Conservation (phyloP, 2,888 invertebrate species). For the Scaptomyza parva region DNA sequence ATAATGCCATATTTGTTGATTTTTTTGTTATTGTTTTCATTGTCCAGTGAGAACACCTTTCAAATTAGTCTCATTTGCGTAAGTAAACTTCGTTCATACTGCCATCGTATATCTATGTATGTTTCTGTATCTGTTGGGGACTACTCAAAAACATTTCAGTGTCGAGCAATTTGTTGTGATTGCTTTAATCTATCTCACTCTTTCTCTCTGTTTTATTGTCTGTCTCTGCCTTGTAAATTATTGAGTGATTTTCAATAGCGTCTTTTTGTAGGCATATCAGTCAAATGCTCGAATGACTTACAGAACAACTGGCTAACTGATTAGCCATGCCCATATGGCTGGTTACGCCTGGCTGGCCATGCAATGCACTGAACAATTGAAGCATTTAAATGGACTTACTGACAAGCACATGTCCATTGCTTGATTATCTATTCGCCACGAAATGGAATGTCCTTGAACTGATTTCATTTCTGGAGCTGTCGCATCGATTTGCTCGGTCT, state of each 20-base stretch:
- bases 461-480: conserved; percentile 12
- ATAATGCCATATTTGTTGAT: conserved; percentile 18
- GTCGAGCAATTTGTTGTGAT: conserved; percentile 37
- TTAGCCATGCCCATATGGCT: conserved; percentile 27
- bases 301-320: conserved; percentile 18
- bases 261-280: conserved; percentile 49
- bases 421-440: conserved; percentile 31
- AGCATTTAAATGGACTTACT: conserved; percentile 25
- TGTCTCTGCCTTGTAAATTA: conserved; percentile 52
- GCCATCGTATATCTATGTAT: conserved; percentile 19
- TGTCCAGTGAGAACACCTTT: conserved; percentile 41
- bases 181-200: conserved; percentile 5
- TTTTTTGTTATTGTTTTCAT: background rate
- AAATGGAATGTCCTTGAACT: background rate
- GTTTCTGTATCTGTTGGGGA: conserved; percentile 8
- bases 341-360: conserved; percentile 17
- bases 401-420: conserved; percentile 25
- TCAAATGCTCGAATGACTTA: conserved; percentile 39
- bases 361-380: conserved; percentile 30
- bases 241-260: conserved; percentile 60
- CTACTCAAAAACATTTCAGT: conserved; percentile 42
- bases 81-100: conserved; percentile 37
- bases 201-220: background rate
- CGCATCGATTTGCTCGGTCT: conserved; percentile 16
- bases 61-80: conserved; percentile 58